Evolutionary conservation across 2,888 invertebrate genomes (phyloP).

Genomic region (Drosophila yooni): DNA sequence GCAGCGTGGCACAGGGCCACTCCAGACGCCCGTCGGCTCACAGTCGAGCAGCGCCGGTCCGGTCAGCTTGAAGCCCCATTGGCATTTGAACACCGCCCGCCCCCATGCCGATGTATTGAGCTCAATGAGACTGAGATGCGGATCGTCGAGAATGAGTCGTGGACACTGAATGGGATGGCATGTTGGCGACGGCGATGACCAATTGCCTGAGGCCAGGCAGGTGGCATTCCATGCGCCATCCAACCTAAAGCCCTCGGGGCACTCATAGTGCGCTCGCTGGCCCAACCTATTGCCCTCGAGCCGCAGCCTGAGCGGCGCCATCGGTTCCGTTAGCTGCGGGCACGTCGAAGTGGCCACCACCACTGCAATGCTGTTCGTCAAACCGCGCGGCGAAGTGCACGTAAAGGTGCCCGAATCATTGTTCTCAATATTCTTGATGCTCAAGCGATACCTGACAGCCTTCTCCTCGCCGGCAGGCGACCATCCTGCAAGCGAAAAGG

Average conservation of each 20-base stretch:
- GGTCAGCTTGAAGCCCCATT: slow-evolving; percentile 92
- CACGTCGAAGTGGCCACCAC: slow-evolving; percentile 90
- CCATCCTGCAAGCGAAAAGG: slow-evolving; percentile 80
- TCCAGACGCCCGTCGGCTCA: slow-evolving; percentile 92
- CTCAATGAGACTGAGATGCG: slow-evolving; percentile 90
- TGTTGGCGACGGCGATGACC: slow-evolving; percentile 90
- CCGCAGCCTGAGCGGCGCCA: slow-evolving; percentile 88
- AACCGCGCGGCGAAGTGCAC: slow-evolving; percentile 92
- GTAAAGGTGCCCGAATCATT: slow-evolving; percentile 94
- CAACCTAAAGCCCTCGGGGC: slow-evolving; percentile 92
- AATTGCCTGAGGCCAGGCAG: slow-evolving; percentile 93
- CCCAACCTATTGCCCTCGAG: slow-evolving; percentile 92
- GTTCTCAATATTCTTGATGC: slow-evolving; percentile 92
- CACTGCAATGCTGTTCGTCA: slow-evolving; percentile 87
- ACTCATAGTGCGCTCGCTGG: slow-evolving; percentile 88
- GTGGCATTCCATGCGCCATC: slow-evolving; percentile 91
- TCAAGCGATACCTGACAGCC: slow-evolving; percentile 92
- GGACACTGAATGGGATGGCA: slow-evolving; percentile 93
- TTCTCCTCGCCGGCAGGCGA: slow-evolving; percentile 87
- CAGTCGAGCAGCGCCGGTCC: slow-evolving; percentile 93
- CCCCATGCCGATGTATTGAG: slow-evolving; percentile 93
- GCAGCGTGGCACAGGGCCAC: slow-evolving; percentile 91
- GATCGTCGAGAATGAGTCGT: slow-evolving; percentile 88
- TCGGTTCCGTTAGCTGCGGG: slow-evolving; percentile 87
- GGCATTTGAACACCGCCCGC: slow-evolving; percentile 92